Evolutionary conservation across 2,797 vertebrate genomes (phyloP).

Genomic region (Rhincodon typus): DNA sequence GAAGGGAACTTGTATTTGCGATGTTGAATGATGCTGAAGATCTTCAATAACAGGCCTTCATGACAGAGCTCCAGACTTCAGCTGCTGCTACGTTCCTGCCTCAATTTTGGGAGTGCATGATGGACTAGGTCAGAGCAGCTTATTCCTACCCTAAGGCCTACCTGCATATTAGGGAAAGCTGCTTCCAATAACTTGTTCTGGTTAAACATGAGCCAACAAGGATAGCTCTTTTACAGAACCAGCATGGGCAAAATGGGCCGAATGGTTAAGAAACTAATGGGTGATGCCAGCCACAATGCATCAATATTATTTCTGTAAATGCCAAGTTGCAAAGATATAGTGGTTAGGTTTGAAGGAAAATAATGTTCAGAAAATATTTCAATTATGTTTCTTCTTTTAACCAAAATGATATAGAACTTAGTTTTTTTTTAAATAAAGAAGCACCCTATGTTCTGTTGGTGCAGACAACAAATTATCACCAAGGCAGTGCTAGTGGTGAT

Average conservation of each 20-base stretch:
- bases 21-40: no score
- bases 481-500: constrained; percentile 46
- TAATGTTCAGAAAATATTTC: not conserved
- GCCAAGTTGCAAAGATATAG: not conserved
- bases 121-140: no score
- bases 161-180: no score
- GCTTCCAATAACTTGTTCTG: no score
- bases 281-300: not conserved
- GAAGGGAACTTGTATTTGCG: no score
- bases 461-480: not conserved
- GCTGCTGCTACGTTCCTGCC: no score
- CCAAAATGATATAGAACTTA: not conserved
- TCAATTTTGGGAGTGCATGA: no score
- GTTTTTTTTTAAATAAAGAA: not conserved
- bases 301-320: not conserved
- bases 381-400: no score
- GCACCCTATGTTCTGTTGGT: not conserved
- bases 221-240: not conserved
- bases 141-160: no score
- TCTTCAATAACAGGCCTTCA: no score
- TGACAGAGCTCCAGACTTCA: no score
- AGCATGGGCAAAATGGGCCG: not conserved
- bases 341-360: not conserved
- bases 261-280: not conserved
- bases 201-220: not conserved